Base-by-base conservation (phyloP, 2,113 vertebrate genomes). In the Sphyrna mokarran region DNA sequence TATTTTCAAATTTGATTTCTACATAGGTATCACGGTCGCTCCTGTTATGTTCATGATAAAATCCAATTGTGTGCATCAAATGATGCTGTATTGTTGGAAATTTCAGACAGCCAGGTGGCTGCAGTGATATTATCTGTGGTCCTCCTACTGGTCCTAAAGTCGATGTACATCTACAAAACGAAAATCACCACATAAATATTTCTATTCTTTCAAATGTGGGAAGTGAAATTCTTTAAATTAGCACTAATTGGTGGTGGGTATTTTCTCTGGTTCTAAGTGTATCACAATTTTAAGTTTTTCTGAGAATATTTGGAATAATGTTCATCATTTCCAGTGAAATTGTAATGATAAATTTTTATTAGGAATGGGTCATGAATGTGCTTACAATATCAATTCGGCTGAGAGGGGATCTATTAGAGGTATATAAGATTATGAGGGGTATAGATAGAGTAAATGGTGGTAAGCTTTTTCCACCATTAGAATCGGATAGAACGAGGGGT, bases 41-140 rank as follows among this genome's bases (percentile, higher is more conserved):
- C 37, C 91, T 94, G n/a, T 10, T 70, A 94, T 94, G 91, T 4
- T 94, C 66, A 70, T n/a, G 91, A 94, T 69, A 70, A 94, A 94
- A 94, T 23, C 91, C 91, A 69, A 94, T 70, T 23, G 63, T 43
- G 40, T 94, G 91, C 68, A 70, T 69, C 66, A 94, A 43, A 9
- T 94, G 29, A 40, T 94, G 61, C n/a, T 94, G 91, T 94, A 94
- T 43, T 69, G 14, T 37, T 26, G 9, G 0, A 40, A 69, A 69
- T 69, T 94, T 40, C 37, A 94, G 6, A 69, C 63, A 94, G 68
- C 61, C 91, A 69, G 63, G 63, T 69, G 40, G 13, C 91, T 70
- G 16, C 37, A 94, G 68, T 68, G 66, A 94, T 94, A 94, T 10
- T 22, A 10, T 10, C n/a, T 94, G 91, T 70, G 61, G 37, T 23